Evolutionary conservation across 2,888 invertebrate species (phyloP), one percentile per base, ranked within the genome.

Genomic region (Nineta flava): DNA sequence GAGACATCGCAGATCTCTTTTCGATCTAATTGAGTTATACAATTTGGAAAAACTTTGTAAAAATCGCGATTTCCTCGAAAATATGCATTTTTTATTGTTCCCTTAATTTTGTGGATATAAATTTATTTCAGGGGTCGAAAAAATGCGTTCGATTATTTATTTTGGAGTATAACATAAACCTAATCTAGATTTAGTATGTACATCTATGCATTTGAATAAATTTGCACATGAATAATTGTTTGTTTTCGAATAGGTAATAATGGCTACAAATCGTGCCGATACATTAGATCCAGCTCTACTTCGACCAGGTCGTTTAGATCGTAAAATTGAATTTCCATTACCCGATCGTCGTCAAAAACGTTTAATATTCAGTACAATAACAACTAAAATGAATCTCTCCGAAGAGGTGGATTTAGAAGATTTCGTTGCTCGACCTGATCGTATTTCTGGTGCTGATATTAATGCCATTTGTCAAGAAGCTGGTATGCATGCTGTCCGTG

Each of bases 391-490:
- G 96, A 96, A 96, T 67, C 72, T 96, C 45, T 93, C 94, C 48
- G 99, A 99, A 62, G 99, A 99, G 68, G 97, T 97, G 1, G 99
- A 99, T 67, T 71, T 99, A 48, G 99, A 99, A 65, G 99, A 99
- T 71, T 99, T 93, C 67, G 96, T 99, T 1, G 96, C 97, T 10
- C 76, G 99, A 15, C 97, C 99, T 2, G 99, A 99, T 66, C 90
- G 93, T 68, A 96, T 99, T 59, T 96, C 95, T 46, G 97, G 99
- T 19, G 99, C 99, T 17, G 99, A 99, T 62, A 97, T 99, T 60
- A 99, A 99, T 69, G 96, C 99, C 48, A 99, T 99, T 62, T 97
- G 97, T 65, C 99, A 99, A 69, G 99, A 99, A 76, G 99, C 99
- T 53, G 99, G 99, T 57, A 99, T 99, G 99, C 97, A 99, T 65